Base-by-base conservation (phyloP, 1,140 invertebrate species). In the Phthorimaea operculella region DNA sequence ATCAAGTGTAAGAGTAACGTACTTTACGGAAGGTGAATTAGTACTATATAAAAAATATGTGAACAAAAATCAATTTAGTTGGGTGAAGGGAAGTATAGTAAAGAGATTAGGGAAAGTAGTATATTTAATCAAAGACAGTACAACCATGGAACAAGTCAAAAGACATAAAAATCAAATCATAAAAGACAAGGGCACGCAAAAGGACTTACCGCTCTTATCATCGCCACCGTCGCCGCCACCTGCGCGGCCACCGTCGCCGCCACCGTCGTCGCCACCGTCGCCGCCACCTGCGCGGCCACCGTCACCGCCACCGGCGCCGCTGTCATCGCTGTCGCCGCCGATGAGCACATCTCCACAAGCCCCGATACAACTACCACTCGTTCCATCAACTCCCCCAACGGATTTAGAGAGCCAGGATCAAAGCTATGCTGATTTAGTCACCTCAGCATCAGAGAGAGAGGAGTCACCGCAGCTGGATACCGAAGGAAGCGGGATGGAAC, bases 161-260 rank as follows among this genome's bases (percentile, higher is more conserved):
- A 54, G 16, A 54, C 52, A 54, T 34, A 14, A 33, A 45, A 55
- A 55, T 28, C 54, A 55, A 49, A 36, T 55, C 12, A 21, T 54
- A 28, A 12, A 2, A 15, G 44, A 54, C 21, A 54, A 45, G 12
- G 52, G 39, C 15, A 52, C 48, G 11, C 10, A 7, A 14, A 33
- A 50, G 4, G 21, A 50, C 15, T 12, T 10, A 28, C 10, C 10
- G 21, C 18, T 28, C 7, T 28, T 10, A 50, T 2, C 21, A 10
- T 28, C 10, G 18, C 21, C 48, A 33, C 48, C 17, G 18, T 5
- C 48, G 48, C 48, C 48, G 48, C 11, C 18, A 18, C 48, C 21
- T 17, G 18, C 48, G 48, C 45, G 4, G n/a, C 45, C 45, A 10
- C 45, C 1, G 45, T 18, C 45, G 45, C 45, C 45, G n/a, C 45